Evolutionary conservation across 2,888 invertebrate species (phyloP), one percentile per base, ranked within the genome.

Genomic region (Diplazon laetatorius): DNA sequence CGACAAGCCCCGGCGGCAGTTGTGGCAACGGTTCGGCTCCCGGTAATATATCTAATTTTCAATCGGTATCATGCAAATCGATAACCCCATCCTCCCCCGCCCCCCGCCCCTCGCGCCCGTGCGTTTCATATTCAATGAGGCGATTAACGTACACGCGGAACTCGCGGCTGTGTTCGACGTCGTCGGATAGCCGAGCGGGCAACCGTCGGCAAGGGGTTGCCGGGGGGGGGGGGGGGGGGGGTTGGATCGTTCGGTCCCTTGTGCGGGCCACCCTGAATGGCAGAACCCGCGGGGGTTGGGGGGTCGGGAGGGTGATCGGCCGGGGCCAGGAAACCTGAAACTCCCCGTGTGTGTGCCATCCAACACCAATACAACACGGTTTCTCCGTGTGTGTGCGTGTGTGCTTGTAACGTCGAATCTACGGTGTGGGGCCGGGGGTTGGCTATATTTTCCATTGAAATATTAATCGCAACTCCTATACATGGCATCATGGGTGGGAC

Each of bases 121-220:
- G n/a, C 84, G 85, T 88, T 88, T 88, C 87, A 88, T 90, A 89
- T 89, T 89, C 86, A 89, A 90, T 87, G 87, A 88, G 87, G 86
- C 87, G 89, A 90, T 90, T 89, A 90, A 88, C 88, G 88, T 87
- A 85, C 84, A 85, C 80, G 85, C 80, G 83, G 84, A 82, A 14
- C 42, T 35, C 66, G 25, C 42, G 30, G 46, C 70, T 60, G 71
- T 75, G 55, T 71, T 62, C 50, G 52, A 69, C 55, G 70, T 65
- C 35, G 74, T 62, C 39, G 42, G 55, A 60, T n/a, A n/a, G 80
- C 76, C 48, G 63, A 44, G 70, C 57, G 55, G 62, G 35, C 20
- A 30, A 30, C 55, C 12, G 35, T 52, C 48, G 63, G 39, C 60
- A n/a, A 16, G 52, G 42, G 46, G 44, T 35, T 4, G 57, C n/a